A percentile compares a stretch with the other conserved stretches of the same genome.
Conservation (phyloP, 2,888 invertebrate genomes). For the Drosophila stalkeri region DNA sequence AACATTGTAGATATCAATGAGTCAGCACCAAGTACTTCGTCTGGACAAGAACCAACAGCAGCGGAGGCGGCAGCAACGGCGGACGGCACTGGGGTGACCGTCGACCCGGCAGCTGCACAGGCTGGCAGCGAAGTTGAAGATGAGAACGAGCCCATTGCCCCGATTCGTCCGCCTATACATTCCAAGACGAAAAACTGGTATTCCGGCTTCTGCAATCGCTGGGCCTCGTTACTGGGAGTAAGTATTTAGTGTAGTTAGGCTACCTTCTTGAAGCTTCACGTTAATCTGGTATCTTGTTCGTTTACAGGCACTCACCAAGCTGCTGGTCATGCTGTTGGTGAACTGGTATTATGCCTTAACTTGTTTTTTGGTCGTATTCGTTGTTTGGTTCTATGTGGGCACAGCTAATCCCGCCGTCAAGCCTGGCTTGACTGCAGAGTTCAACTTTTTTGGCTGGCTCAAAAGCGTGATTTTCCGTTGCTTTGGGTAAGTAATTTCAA, state of each 20-base stretch:
- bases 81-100: slow-evolving; percentile 54
- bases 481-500: slow-evolving; percentile 89
- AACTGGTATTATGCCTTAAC: slow-evolving; percentile 96
- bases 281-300: slow-evolving; percentile 63
- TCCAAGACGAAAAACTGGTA: slow-evolving; percentile 98
- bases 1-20: slow-evolving; percentile 50
- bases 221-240: slow-evolving; percentile 96
- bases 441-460: slow-evolving; percentile 92
- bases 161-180: slow-evolving; percentile 90
- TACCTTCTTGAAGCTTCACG: background rate
- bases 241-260: slow-evolving; percentile 82
- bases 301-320: slow-evolving; percentile 92
- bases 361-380: slow-evolving; percentile 91
- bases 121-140: slow-evolving; percentile 63
- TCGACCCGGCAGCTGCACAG: slow-evolving; percentile 44
- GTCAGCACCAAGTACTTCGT: slow-evolving; percentile 52
- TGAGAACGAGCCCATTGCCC: slow-evolving; percentile 86
- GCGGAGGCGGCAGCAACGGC: slow-evolving; percentile 26
- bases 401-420: slow-evolving; percentile 97
- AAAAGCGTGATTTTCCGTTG: slow-evolving; percentile 90
- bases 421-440: slow-evolving; percentile 94
- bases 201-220: slow-evolving; percentile 96
- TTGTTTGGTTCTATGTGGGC: slow-evolving; percentile 97
- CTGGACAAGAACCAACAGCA: slow-evolving; percentile 6
- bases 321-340: slow-evolving; percentile 96